phyloP scores from a whole-genome alignment of 1,140 invertebrate species.

The Cydia pomonella region DNA sequence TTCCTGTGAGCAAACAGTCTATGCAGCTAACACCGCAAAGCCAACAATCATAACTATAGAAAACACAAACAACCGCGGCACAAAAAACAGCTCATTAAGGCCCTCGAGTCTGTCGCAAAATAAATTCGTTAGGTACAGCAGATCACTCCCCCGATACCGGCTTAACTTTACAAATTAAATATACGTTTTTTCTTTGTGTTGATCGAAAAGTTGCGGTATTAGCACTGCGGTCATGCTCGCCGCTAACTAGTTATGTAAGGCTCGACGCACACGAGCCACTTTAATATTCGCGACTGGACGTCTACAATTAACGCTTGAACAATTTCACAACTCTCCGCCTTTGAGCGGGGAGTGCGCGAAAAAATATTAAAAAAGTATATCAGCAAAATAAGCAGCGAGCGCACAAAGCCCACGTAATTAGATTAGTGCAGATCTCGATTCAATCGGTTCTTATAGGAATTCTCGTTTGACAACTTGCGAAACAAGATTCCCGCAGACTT shows the following conservation, averaged over 20 bases:
- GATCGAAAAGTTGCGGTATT: constrained; percentile 42
- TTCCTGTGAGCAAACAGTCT: background rate
- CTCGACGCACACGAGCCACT: constrained; percentile 57
- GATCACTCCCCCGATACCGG: constrained; percentile 40
- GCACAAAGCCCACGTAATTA: constrained; percentile 69
- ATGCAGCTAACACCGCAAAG: background rate
- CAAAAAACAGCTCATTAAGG: constrained; percentile 28
- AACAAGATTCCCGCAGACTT: constrained; percentile 29
- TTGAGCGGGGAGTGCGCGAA: constrained; percentile 59
- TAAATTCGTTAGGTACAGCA: constrained; percentile 36
- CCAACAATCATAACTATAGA: constrained; percentile 10
- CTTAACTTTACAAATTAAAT: constrained; percentile 65
- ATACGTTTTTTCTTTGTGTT: constrained; percentile 62
- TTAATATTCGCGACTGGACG: constrained; percentile 76
- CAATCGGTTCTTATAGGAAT: constrained; percentile 42
- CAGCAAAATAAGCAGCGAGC: constrained; percentile 54
- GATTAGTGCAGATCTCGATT: constrained; percentile 55
- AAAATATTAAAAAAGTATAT: constrained; percentile 63
- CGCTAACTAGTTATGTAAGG: constrained; percentile 69
- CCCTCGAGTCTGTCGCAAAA: constrained; percentile 30
- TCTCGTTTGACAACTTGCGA: constrained; percentile 44
- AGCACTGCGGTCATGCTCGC: constrained; percentile 45
- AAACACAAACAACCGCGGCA: constrained; percentile 23
- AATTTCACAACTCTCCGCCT: constrained; percentile 76
- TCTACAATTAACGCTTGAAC: constrained; percentile 77